These are phyloP conservation scores for Ceyx cyanopectus DNA, from an alignment of 2,113 vertebrate genomes.

Conservation along the genomic window DNA sequence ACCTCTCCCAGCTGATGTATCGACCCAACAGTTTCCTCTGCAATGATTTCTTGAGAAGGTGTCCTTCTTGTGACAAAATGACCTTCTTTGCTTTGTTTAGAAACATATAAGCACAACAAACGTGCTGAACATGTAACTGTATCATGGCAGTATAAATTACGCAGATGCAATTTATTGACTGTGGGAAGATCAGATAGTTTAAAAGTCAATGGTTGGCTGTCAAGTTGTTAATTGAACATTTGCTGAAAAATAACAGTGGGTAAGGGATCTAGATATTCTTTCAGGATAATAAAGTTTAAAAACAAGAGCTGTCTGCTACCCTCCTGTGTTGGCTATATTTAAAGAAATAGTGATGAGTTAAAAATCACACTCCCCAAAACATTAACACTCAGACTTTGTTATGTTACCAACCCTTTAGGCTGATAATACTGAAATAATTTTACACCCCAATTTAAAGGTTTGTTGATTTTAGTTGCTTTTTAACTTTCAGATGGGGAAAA, in stretches of 20 bases:
- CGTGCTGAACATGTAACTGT: not conserved
- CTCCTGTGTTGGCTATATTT: not conserved
- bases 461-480: not conserved
- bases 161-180: not conserved
- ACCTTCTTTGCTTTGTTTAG: not conserved
- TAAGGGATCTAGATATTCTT: constrained; percentile 5
- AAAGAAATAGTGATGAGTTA: not conserved
- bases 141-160: not conserved
- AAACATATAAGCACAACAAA: not conserved
- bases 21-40: not conserved
- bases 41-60: not conserved
- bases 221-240: constrained; percentile 24
- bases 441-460: not conserved
- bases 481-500: not conserved
- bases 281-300: constrained; percentile 7
- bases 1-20: not conserved
- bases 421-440: not conserved
- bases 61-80: not conserved
- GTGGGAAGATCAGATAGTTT: not conserved
- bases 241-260: not conserved
- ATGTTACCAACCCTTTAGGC: not conserved
- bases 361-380: not conserved
- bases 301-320: not conserved
- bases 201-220: not conserved
- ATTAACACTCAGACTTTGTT: not conserved